Base-by-base conservation (phyloP, 2,888 invertebrate genomes). In the Masnerella sp. region DNA sequence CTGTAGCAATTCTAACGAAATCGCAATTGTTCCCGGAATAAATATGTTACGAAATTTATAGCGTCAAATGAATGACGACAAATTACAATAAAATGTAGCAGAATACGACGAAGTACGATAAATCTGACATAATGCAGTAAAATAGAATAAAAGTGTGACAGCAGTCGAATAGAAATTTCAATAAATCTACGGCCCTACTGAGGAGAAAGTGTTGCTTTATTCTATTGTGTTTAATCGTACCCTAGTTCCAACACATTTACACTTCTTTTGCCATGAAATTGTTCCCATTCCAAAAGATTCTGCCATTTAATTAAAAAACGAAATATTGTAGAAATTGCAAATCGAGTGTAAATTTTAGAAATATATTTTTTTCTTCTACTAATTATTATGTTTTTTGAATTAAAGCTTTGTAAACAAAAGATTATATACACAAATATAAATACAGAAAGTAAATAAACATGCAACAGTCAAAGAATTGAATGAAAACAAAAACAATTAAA, bases 71-170 rank as follows among this genome's bases (percentile, higher is more conserved):
- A 72, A 72, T 72, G 72, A 67, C 65, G 72, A 72, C 72, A 72
- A 72, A 72, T 72, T 72, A 72, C 65, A 72, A 72, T 72, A 72
- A 72, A 72, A 67, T 61, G 65, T 72, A 71, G 28, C 71, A 59
- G 65, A 71, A 71, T 71, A 58, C 70, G 42, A 70, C 70, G 43
- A 70, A 70, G 64, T 64, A 20, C 70, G 71, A 71, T 65, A 65
- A 71, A 65, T 71, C 59, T 64, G 56, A 64, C 65, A 45, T 65
- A 71, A 71, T 59, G 71, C 64, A 65, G 59, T 45, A 49, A 65
- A 71, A 59, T 71, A 64, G 70, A 70, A 70, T 64, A 62, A 64
- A 70, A 70, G 70, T 70, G 64, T 70, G 70, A 70, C 70, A 64
- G 70, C 20, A 58, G 15, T 38, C 70, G 64, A 70, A 62, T 62